Conservation (phyloP, 1,140 invertebrate genomes). For the Cecropterus lyciades region DNA sequence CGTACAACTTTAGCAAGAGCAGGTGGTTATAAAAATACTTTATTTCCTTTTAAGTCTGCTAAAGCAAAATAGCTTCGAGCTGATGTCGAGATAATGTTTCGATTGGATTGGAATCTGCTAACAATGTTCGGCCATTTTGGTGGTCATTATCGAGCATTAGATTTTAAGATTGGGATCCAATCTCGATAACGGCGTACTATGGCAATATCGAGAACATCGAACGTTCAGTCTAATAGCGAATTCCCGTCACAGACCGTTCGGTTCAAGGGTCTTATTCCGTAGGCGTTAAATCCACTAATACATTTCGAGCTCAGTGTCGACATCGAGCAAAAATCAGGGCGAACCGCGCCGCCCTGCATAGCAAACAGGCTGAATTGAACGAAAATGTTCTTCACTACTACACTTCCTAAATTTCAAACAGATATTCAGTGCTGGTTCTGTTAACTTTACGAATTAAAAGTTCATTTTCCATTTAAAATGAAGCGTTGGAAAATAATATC, state of each 20-base stretch:
- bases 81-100: constrained; percentile 32
- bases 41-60: constrained; percentile 36
- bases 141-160: constrained; percentile 37
- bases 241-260: constrained; percentile 64
- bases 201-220: constrained; percentile 30
- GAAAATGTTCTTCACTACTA: constrained; percentile 45
- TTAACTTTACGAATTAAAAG: constrained; percentile 10
- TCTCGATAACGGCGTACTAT: constrained; percentile 38
- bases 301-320: constrained; percentile 73
- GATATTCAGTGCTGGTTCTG: constrained; percentile 9
- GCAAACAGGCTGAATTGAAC: constrained; percentile 64
- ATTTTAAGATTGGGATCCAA: constrained; percentile 41
- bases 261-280: constrained; percentile 64
- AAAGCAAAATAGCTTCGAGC: constrained; percentile 28
- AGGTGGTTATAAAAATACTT: constrained; percentile 44
- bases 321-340: constrained; percentile 79
- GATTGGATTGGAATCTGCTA: constrained; percentile 33
- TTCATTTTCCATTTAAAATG: background rate
- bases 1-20: constrained; percentile 40
- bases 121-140: constrained; percentile 33
- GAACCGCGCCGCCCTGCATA: constrained; percentile 69
- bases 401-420: constrained; percentile 20
- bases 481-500: too few relatives aligned
- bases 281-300: constrained; percentile 77
- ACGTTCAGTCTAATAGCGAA: constrained; percentile 54